Evolutionary conservation across 2,797 vertebrate species (phyloP).

Genomic region (Parotocinclus haroldoi): DNA sequence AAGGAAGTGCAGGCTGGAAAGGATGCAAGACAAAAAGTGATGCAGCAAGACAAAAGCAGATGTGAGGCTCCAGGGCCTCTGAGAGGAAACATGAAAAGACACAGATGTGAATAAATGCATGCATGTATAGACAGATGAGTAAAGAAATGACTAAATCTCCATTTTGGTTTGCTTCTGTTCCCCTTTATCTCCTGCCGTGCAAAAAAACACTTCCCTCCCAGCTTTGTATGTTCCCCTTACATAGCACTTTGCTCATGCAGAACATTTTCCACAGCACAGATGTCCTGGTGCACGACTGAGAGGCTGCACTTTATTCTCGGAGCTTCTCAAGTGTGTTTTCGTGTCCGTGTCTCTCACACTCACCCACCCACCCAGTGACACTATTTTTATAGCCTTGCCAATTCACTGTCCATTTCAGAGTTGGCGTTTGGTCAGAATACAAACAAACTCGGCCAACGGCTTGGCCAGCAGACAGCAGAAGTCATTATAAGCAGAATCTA

Average conservation of each 20-base stretch:
- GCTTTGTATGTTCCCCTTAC: constrained; percentile 29
- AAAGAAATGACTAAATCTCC: constrained; percentile 13
- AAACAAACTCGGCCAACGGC: constrained; percentile 9
- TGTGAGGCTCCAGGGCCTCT: too few relatives aligned
- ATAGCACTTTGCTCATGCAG: constrained; percentile 34
- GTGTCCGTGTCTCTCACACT: constrained; percentile 34
- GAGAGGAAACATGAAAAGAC: constrained; percentile 4
- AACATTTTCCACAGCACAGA: constrained; percentile 38
- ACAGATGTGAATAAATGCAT: neutral
- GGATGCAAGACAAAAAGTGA: neutral
- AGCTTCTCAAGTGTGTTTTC: constrained; percentile 10
- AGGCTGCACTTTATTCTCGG: constrained; percentile 35
- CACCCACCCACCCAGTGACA: constrained; percentile 38
- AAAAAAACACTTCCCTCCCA: constrained; percentile 18
- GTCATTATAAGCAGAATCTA: neutral
- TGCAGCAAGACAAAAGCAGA: neutral
- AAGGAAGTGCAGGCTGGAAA: too few relatives aligned
- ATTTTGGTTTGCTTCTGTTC: constrained; percentile 23
- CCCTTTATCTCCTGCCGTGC: neutral
- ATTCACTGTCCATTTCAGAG: constrained; percentile 35
- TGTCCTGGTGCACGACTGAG: constrained; percentile 38
- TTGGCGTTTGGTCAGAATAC: constrained; percentile 35
- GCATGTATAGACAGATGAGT: constrained; percentile 9
- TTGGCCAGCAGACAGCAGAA: constrained; percentile 25
- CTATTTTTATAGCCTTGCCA: constrained; percentile 41